Percentiles rank a stretch among this genome's conserved stretches.
Evolutionary conservation across 2,888 invertebrate genomes (phyloP).

Genomic region (Drosophila neotestacea): DNA sequence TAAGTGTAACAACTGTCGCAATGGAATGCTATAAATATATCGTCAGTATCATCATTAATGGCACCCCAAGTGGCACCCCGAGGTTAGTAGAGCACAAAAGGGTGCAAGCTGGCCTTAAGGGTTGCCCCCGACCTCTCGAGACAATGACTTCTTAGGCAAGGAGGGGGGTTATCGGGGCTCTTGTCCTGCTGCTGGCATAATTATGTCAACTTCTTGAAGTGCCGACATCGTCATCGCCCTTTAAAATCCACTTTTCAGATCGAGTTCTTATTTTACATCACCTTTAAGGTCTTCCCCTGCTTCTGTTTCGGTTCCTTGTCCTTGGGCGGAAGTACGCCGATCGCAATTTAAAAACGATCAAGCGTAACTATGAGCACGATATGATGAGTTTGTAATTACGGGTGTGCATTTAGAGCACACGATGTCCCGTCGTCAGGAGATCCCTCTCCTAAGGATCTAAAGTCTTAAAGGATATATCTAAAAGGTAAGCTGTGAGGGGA

Average conservation of each 20-base stretch:
- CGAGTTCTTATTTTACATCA: slow-evolving; percentile 12
- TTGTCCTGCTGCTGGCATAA: slow-evolving; percentile 67
- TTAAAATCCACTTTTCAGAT: slow-evolving; percentile 36
- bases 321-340: slow-evolving; percentile 67
- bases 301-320: slow-evolving; percentile 2
- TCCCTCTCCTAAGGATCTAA: not conserved
- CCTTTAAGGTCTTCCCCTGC: not conserved
- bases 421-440: slow-evolving; percentile 39
- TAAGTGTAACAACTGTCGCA: slow-evolving; percentile 55
- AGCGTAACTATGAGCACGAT: slow-evolving; percentile 62
- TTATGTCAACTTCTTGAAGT: slow-evolving; percentile 80
- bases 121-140: slow-evolving; percentile 30
- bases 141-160: slow-evolving; percentile 43
- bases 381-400: slow-evolving; percentile 71
- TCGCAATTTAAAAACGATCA: slow-evolving; percentile 79
- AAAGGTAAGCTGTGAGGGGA: slow-evolving; percentile 29
- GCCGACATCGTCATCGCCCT: slow-evolving; percentile 53
- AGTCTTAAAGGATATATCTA: slow-evolving; percentile 22
- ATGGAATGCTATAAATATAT: slow-evolving; percentile 48
- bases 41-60: slow-evolving; percentile 40
- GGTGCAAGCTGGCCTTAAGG: slow-evolving; percentile 46
- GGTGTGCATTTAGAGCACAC: slow-evolving; percentile 61
- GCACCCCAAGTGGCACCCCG: slow-evolving; percentile 30
- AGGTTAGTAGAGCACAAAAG: slow-evolving; percentile 12
- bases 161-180: slow-evolving; percentile 21